These are phyloP conservation scores for Clanis bilineata DNA, from an alignment of 2,888 invertebrate genomes.

Conservation along the genomic window DNA sequence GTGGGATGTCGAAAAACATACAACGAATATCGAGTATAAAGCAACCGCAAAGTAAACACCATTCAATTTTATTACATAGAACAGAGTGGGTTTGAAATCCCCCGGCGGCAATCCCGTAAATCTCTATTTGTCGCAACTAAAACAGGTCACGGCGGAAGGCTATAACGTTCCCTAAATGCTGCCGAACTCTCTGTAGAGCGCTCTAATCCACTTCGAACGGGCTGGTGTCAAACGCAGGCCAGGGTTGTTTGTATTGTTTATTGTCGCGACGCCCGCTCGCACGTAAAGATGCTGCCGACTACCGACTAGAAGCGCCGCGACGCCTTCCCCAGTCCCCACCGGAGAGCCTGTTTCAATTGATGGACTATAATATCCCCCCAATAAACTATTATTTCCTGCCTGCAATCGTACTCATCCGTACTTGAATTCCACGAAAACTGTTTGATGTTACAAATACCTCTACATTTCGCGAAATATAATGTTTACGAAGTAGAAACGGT, in stretches of 20 bases:
- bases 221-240: constrained; percentile 81
- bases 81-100: constrained; percentile 63
- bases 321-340: constrained; percentile 32
- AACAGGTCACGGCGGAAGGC: constrained; percentile 80
- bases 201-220: constrained; percentile 79
- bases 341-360: constrained; percentile 73
- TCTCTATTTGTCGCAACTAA: constrained; percentile 82
- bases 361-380: constrained; percentile 54
- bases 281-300: constrained; percentile 66
- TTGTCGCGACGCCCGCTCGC: constrained; percentile 75
- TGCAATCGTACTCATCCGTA: constrained; percentile 45
- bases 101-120: constrained; percentile 74
- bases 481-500: too few relatives aligned
- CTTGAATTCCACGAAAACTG: neutral
- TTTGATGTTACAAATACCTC: neutral
- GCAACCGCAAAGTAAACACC: constrained; percentile 68
- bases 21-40: constrained; percentile 47
- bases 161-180: constrained; percentile 81
- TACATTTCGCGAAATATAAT: neutral
- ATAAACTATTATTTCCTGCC: constrained; percentile 57
- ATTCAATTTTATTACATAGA: constrained; percentile 73
- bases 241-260: constrained; percentile 82
- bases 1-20: constrained; percentile 33
- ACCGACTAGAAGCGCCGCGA: constrained; percentile 33
- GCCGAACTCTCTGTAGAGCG: constrained; percentile 78